These are phyloP conservation scores for Dicaeum eximium DNA, from an alignment of 2,113 vertebrate species.

Conservation along the genomic window DNA sequence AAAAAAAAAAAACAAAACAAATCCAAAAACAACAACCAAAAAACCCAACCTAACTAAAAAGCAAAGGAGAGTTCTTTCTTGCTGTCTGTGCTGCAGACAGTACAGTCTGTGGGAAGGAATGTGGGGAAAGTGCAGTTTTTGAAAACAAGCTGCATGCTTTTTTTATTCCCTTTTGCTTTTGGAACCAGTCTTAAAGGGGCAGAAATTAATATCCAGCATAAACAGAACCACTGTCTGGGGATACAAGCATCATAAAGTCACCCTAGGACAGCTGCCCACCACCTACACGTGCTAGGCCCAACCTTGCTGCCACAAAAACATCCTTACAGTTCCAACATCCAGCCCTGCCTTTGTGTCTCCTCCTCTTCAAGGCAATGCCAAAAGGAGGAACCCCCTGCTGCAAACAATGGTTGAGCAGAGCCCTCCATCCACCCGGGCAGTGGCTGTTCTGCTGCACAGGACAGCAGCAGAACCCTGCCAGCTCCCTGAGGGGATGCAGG, in stretches of 20 bases:
- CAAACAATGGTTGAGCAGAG: not conserved
- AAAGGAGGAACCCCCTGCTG: not conserved
- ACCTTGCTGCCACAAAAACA: not conserved
- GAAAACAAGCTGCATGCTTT: fast-evolving
- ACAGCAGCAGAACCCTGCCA: not conserved
- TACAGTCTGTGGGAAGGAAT: not conserved
- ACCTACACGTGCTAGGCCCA: fast-evolving
- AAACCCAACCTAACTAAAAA: not conserved
- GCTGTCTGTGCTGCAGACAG: not conserved
- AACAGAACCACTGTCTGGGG: not conserved
- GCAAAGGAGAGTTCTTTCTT: not conserved
- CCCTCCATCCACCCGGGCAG: not conserved
- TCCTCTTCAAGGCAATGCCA: not conserved
- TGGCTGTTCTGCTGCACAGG: not conserved
- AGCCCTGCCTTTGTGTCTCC: not conserved
- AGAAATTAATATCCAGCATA: not conserved
- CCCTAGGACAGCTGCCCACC: not conserved
- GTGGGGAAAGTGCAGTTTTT: not conserved
- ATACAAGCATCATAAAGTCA: not conserved
- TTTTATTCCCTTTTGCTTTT: not conserved
- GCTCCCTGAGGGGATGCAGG: not conserved
- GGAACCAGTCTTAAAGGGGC: not conserved
- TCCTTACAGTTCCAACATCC: not conserved
- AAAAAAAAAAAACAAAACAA: not conserved
- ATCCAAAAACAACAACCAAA: too few species aligned